These are phyloP conservation scores for Eremobia ochroleuca DNA, from an alignment of 2,888 invertebrate species.

Conservation along the genomic window DNA sequence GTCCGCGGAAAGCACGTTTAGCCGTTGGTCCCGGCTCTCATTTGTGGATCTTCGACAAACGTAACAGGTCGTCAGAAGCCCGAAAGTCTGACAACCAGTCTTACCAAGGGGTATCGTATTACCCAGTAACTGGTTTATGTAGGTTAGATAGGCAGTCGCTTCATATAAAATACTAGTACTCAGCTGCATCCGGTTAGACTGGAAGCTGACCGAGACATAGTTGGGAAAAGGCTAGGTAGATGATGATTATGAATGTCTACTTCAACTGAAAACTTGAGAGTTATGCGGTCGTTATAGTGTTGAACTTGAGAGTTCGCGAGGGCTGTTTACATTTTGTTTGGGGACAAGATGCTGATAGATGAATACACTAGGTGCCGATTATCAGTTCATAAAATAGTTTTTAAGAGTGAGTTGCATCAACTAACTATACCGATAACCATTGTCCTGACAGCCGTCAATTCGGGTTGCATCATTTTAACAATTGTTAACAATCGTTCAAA, in stretches of 20 bases:
- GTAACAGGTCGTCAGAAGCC: background rate
- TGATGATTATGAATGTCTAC: background rate
- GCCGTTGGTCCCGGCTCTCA: background rate
- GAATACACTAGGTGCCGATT: background rate
- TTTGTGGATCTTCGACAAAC: background rate
- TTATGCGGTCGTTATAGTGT: background rate
- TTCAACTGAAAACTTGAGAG: background rate
- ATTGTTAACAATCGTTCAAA: no score
- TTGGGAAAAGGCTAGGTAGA: background rate
- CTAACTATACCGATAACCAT: no score
- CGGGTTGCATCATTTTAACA: no score
- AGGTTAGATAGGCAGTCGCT: background rate
- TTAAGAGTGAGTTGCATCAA: no score
- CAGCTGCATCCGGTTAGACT: background rate
- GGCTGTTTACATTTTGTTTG: slow-evolving; percentile 1
- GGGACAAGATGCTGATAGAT: background rate
- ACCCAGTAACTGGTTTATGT: background rate
- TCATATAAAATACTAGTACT: background rate
- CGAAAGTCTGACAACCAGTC: background rate
- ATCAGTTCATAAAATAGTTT: background rate
- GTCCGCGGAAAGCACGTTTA: background rate
- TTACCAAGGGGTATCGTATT: background rate
- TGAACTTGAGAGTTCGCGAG: background rate
- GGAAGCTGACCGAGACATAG: background rate
- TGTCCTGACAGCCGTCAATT: no score